Evolutionary conservation across 2,797 vertebrate species (phyloP).

Genomic region (Notamacropus eugenii): DNA sequence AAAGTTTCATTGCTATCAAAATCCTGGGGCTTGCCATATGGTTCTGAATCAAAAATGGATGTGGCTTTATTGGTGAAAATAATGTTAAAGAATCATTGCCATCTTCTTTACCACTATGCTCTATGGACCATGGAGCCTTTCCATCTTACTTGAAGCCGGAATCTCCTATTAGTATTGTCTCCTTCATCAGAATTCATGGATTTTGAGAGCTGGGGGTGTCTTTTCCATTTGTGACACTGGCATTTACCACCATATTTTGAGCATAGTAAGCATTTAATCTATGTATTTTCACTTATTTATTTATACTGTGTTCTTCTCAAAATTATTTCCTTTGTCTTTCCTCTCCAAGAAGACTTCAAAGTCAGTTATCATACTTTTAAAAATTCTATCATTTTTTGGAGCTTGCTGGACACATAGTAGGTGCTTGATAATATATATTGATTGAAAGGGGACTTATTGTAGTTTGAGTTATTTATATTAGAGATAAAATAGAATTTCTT

Average conservation of each 20-base stretch:
- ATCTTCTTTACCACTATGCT: background rate
- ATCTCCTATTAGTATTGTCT: background rate
- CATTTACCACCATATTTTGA: background rate
- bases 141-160: background rate
- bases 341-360: slow-evolving; percentile 8
- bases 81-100: background rate
- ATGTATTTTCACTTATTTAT: background rate
- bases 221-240: background rate
- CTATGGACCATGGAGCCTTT: background rate
- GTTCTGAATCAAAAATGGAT: background rate
- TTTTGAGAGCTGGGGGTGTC: background rate
- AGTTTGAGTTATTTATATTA: background rate
- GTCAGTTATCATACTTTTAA: slow-evolving; percentile 29
- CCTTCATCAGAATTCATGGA: background rate
- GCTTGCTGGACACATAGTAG: background rate
- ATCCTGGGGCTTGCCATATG: background rate
- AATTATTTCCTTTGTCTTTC: slow-evolving; percentile 21
- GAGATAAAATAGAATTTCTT: background rate
- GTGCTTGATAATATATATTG: slow-evolving; percentile 1
- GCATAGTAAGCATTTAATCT: background rate
- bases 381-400: slow-evolving; percentile 7
- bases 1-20: background rate
- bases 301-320: slow-evolving; percentile 50
- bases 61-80: background rate
- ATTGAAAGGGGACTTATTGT: background rate